A percentile compares a stretch with the other conserved stretches of the same genome.
Evolutionary conservation across 2,888 invertebrate species (phyloP).

Genomic region (Dynastes tityus): DNA sequence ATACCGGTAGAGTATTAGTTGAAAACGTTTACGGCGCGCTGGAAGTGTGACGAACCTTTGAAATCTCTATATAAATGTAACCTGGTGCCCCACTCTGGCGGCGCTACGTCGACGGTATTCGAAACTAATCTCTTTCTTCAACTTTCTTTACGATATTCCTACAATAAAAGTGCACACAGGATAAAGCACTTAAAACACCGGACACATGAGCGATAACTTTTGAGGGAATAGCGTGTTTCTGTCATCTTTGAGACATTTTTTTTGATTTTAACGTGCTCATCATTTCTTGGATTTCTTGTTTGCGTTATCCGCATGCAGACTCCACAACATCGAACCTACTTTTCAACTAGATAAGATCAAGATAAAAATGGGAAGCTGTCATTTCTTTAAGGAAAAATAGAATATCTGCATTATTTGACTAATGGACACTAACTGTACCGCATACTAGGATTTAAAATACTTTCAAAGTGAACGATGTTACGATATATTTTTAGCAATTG

Average conservation of each 20-base stretch:
- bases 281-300: neutral
- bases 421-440: no score
- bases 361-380: no score
- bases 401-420: no score
- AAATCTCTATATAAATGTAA: slow-evolving; percentile 56
- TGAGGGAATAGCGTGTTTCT: neutral
- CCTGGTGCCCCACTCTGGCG: slow-evolving; percentile 56
- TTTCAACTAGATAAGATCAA: neutral
- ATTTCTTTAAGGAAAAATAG: no score
- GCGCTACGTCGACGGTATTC: slow-evolving; percentile 47
- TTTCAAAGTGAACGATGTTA: no score
- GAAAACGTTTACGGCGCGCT: slow-evolving; percentile 45
- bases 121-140: slow-evolving; percentile 44
- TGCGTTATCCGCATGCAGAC: neutral
- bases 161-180: slow-evolving; percentile 21
- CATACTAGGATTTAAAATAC: no score
- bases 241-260: neutral
- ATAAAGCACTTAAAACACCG: slow-evolving; percentile 14
- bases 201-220: slow-evolving; percentile 7
- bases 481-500: no score
- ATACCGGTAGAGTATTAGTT: slow-evolving; percentile 46
- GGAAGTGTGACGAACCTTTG: slow-evolving; percentile 47
- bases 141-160: slow-evolving; percentile 41
- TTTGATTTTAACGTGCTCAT: neutral
- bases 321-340: neutral